These are phyloP conservation scores for Amphimedon queenslandica DNA, from an alignment of 37 sponge, comb jelly and placozoan genomes.

Conservation along the genomic window DNA sequence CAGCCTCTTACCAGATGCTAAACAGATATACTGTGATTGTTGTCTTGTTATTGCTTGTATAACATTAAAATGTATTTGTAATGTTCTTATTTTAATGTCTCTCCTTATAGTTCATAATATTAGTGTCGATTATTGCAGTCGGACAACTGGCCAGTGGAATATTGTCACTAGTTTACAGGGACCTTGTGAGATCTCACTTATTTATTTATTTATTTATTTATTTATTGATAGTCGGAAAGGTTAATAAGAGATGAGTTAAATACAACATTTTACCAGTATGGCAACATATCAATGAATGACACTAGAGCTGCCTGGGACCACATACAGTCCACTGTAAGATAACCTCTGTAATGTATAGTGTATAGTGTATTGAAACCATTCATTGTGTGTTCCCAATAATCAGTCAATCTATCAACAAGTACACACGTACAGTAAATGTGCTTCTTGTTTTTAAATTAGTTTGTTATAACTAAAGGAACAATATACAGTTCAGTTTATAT, in stretches of 20 bases:
- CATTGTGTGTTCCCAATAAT: too few species aligned
- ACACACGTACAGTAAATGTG: too few species aligned
- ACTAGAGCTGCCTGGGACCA: constrained; percentile 43
- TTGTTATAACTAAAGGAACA: too few species aligned
- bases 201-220: too few species aligned
- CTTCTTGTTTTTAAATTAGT: too few species aligned
- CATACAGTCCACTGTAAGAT: neutral
- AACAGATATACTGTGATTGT: too few species aligned
- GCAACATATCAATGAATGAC: neutral
- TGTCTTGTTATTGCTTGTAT: neutral
- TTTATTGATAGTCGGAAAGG: neutral
- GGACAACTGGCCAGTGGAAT: constrained; percentile 54
- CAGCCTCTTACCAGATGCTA: neutral
- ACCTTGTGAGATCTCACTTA: too few species aligned
- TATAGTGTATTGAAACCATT: too few species aligned
- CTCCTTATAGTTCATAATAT: constrained; percentile 45
- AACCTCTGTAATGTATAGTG: too few species aligned
- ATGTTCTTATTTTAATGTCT: neutral
- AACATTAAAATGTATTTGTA: neutral
- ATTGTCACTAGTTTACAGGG: constrained; percentile 41
- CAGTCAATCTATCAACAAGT: too few species aligned
- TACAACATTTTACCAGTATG: constrained; percentile 7
- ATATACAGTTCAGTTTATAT: too few species aligned
- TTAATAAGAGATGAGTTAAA: constrained; percentile 9
- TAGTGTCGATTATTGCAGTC: constrained; percentile 37